These are phyloP conservation scores for Turdus rufiventris DNA, from an alignment of 2,113 vertebrate species.

Conservation along the genomic window DNA sequence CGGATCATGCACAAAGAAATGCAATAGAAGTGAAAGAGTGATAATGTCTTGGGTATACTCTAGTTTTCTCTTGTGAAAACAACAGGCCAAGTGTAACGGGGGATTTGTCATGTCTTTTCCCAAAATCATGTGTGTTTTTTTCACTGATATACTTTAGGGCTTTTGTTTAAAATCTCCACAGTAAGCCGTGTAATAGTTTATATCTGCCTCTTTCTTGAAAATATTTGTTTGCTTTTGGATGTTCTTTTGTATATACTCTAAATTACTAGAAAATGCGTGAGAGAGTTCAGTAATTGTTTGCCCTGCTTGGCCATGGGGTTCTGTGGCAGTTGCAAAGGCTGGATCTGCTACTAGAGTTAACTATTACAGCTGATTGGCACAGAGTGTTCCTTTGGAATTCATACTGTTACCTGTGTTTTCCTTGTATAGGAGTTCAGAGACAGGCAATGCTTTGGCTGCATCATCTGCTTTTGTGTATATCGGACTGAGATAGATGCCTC, in stretches of 20 bases:
- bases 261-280: neutral
- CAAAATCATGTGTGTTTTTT: neutral
- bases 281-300: neutral
- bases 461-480: fast-evolving
- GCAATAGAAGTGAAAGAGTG: neutral
- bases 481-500: neutral
- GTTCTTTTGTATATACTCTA: neutral
- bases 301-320: neutral
- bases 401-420: neutral
- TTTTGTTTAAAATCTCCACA: neutral
- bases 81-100: neutral
- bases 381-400: neutral
- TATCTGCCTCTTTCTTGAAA: neutral
- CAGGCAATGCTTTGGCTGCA: neutral
- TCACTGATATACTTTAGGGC: neutral
- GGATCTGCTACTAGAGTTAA: neutral
- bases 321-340: neutral
- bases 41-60: neutral
- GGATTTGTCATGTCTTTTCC: neutral
- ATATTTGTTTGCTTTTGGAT: neutral
- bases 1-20: fast-evolving
- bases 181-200: neutral
- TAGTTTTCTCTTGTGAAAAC: neutral
- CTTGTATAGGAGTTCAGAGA: neutral
- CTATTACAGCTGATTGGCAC: neutral